Base-by-base conservation (phyloP, 2,113 vertebrate genomes). In the Sclerurus mexicanus region DNA sequence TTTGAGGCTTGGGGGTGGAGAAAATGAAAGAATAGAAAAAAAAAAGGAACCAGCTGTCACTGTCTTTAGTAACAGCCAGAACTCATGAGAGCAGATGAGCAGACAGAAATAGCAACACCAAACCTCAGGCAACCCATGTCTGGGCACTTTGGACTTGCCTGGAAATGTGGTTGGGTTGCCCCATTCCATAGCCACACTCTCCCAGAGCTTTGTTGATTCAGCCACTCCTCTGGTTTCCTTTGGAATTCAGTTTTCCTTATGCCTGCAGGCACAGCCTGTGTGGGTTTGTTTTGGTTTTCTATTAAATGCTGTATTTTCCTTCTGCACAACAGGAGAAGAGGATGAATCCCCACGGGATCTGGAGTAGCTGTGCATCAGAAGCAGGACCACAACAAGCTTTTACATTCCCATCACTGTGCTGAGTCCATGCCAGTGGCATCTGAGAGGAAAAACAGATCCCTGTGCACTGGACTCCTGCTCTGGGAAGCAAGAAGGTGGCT, bases 61-160 rank as follows among this genome's bases (percentile, higher is more conserved):
- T 69, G 66, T 28, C 85, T 91, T 82, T 63, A 83, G 46, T 17
- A 62, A 92, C 24, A 3, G 20, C 4, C 75, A 73, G 55, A 94
- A 79, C 67, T 74, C 88, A 58, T 9, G 79, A 80, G 39, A 77
- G 33, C 85, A 77, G 85, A 93, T 74, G 88, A 95, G 40, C 23
- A 42, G 75, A 73, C 83, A 0, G 4, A 96, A 96, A 97, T 90
- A 96, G 90, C 78, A 88, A 55, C 50, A 24, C 22, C 60, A 87
- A 52, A 88, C 72, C 79, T 55, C 39, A 13, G 37, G 42, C 6
- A 3, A 40, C n/a, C 82, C 37, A 14, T 73, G 73, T 80, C 76
- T 73, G 72, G 23, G 44, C 46, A 44, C 49, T 71, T 63, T 0
- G 0, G 79, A 44, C 76, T 81, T 96, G 87, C 82, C 72, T 86